Evolutionary conservation across 1,140 invertebrate genomes (phyloP).

Genomic region (Drosophila nebulosa): DNA sequence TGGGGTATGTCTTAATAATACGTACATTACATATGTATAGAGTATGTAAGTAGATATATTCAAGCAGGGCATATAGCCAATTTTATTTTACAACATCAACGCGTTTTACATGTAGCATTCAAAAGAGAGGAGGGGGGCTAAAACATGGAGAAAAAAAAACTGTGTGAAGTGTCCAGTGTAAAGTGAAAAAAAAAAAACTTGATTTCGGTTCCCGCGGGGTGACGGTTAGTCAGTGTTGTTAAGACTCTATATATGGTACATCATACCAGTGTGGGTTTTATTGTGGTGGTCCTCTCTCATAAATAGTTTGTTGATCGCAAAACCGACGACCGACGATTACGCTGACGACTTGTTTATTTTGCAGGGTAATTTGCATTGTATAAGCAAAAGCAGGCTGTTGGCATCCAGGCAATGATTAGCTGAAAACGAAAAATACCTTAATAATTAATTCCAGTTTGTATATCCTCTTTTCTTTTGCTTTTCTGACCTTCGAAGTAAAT

Average conservation of each 20-base stretch:
- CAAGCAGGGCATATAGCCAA: slow-evolving; percentile 63
- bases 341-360: slow-evolving; percentile 11
- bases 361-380: slow-evolving; percentile 14
- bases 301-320: slow-evolving; percentile 78
- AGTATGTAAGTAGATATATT: slow-evolving; percentile 44
- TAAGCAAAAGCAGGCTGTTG: neutral
- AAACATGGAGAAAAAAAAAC: slow-evolving; percentile 40
- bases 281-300: slow-evolving; percentile 28
- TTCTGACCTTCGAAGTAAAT: slow-evolving; percentile 3
- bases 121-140: too few species aligned
- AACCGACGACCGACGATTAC: neutral
- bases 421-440: too few species aligned
- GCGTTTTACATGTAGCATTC: slow-evolving; percentile 38
- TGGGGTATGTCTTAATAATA: neutral
- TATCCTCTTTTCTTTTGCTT: slow-evolving; percentile 12
- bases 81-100: slow-evolving; percentile 42
- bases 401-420: slow-evolving; percentile 28
- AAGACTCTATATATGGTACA: slow-evolving; percentile 21
- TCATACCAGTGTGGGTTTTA: slow-evolving; percentile 5
- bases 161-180: slow-evolving; percentile 78
- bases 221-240: neutral
- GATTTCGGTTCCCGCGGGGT: slow-evolving; percentile 36
- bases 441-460: neutral
- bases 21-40: neutral
- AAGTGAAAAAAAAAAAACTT: slow-evolving; percentile 73